Conservation (phyloP, 1,140 invertebrate species). For the Ceratosolen fusciceps region DNA sequence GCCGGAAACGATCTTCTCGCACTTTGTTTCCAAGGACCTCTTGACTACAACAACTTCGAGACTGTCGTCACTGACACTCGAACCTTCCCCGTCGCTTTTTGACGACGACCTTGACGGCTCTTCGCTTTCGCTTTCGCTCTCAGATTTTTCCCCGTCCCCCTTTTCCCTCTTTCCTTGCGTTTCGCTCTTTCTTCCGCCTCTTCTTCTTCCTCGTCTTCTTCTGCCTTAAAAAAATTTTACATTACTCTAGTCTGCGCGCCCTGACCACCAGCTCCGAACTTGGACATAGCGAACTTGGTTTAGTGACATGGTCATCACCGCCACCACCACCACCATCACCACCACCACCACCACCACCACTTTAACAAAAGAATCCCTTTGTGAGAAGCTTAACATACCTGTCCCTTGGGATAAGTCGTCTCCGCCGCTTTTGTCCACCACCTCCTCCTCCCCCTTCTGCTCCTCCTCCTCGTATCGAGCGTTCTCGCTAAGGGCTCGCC, state of each 20-base stretch:
- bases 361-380: too few species aligned
- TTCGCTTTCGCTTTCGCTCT: slow-evolving; percentile 23
- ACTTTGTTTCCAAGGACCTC: slow-evolving; percentile 63
- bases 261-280: too few species aligned
- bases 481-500: slow-evolving; percentile 66
- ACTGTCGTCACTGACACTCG: slow-evolving; percentile 66
- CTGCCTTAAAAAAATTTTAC: slow-evolving; percentile 33
- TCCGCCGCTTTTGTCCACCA: background rate
- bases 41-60: slow-evolving; percentile 66
- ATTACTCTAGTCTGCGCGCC: slow-evolving; percentile 32
- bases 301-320: too few species aligned
- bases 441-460: background rate
- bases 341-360: too few species aligned
- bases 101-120: slow-evolving; percentile 1
- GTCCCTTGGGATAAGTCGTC: slow-evolving; percentile 21
- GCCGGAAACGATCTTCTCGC: slow-evolving; percentile 62
- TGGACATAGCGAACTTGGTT: too few species aligned
- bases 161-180: slow-evolving; percentile 50
- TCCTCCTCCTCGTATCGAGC: slow-evolving; percentile 61
- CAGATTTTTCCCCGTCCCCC: slow-evolving; percentile 19
- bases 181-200: slow-evolving; percentile 44
- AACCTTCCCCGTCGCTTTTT: slow-evolving; percentile 28
- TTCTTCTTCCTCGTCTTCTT: too few species aligned
- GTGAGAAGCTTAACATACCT: slow-evolving; percentile 13
- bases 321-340: too few species aligned